A percentile compares a stretch with the other conserved stretches of the same genome.
phyloP scores from a whole-genome alignment of 2,113 vertebrate species.

The Mungos mungo region DNA sequence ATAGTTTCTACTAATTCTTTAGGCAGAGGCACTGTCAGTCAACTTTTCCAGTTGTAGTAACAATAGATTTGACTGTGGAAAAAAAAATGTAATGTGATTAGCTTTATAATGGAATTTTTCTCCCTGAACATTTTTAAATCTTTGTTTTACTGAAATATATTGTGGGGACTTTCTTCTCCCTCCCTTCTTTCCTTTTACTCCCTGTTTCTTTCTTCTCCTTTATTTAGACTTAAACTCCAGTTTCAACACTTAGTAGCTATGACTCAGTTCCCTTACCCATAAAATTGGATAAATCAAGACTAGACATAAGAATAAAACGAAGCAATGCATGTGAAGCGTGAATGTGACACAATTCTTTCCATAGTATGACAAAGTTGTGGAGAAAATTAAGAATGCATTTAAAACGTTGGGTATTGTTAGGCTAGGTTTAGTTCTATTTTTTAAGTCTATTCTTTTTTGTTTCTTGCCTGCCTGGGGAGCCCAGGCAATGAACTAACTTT shows the following conservation, averaged over 20 bases:
- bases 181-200: constrained; percentile 25
- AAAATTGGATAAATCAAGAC: background rate
- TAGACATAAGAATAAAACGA: background rate
- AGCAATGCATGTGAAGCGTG: background rate
- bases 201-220: background rate
- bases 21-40: background rate
- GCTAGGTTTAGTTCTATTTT: background rate
- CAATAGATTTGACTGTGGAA: background rate
- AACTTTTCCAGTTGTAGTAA: background rate
- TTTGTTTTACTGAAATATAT: background rate
- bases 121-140: background rate
- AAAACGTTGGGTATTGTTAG: background rate
- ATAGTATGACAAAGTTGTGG: background rate
- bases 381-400: background rate
- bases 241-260: background rate
- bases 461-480: background rate
- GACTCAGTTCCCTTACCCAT: background rate
- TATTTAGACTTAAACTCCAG: background rate
- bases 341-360: background rate
- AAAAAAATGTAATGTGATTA: background rate
- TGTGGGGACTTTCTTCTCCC: background rate
- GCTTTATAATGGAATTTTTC: background rate
- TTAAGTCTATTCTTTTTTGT: background rate
- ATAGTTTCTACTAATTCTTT: constrained; percentile 26
- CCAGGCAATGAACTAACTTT: background rate